phyloP scores from a whole-genome alignment of 2,113 vertebrate genomes.

The Barnardius zonarius region DNA sequence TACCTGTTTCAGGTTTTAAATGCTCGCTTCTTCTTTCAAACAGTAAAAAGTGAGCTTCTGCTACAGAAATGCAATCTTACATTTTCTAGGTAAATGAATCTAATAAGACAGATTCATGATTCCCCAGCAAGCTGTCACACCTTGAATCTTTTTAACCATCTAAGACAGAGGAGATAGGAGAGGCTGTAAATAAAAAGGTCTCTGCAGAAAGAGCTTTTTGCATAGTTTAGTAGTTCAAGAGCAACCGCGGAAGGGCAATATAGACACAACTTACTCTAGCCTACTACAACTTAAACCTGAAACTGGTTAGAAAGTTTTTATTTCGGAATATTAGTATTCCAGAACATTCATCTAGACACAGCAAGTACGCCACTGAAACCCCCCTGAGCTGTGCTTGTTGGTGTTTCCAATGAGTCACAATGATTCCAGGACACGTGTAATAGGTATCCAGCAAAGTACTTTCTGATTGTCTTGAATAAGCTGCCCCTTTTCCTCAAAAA shows the following conservation, averaged over 20 bases:
- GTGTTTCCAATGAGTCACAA: neutral
- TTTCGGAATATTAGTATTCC: neutral
- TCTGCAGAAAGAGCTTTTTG: neutral
- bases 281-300: neutral
- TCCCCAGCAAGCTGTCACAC: neutral
- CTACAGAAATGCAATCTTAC: neutral
- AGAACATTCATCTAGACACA: neutral
- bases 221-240: neutral
- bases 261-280: neutral
- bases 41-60: neutral
- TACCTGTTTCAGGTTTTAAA: neutral
- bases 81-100: neutral
- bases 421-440: neutral
- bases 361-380: neutral
- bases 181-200: neutral
- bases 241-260: neutral
- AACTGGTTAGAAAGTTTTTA: neutral
- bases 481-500: neutral
- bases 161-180: neutral
- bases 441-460: neutral
- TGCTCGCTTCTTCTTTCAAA: neutral
- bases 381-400: neutral
- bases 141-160: neutral
- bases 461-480: neutral
- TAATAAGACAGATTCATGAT: neutral